Conservation (phyloP, 2,888 invertebrate species). For the Cristatella mucedo region DNA sequence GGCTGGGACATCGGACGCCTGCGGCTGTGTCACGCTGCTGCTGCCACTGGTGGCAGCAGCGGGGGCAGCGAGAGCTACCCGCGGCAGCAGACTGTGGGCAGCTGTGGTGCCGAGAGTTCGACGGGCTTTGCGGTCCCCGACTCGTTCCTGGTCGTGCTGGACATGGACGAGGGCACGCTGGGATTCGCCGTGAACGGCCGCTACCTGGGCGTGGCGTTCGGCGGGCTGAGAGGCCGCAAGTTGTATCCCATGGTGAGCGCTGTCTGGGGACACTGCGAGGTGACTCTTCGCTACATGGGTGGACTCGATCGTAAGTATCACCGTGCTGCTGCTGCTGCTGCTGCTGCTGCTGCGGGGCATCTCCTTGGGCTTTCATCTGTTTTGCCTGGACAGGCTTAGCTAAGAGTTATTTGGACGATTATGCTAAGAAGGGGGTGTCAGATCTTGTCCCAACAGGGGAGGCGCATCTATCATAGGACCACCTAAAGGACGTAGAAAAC, state of each 20-base stretch:
- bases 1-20: conserved; percentile 77
- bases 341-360: no score
- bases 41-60: conserved; percentile 13
- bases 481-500: no score
- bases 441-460: no score
- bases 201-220: conserved; percentile 74
- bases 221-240: conserved; percentile 89
- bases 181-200: conserved; percentile 95
- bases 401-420: no score
- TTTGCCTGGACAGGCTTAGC: no score
- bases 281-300: conserved; percentile 94
- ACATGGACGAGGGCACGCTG: conserved; percentile 98
- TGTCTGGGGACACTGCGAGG: conserved; percentile 99
- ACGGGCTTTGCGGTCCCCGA: conserved; percentile 44
- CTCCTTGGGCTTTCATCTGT: no score
- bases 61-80: conserved; percentile 5
- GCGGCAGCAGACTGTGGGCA: no score
- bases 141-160: conserved; percentile 59
- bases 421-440: no score
- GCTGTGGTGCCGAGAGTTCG: no score
- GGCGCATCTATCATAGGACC: no score
- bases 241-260: conserved; percentile 94
- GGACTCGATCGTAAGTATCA: conserved; percentile 83
- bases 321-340: no score
- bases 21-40: conserved; percentile 35